Percentiles rank a stretch among this genome's conserved stretches.
These are phyloP conservation scores for Lepidochitona cinerea DNA, from an alignment of 2,888 invertebrate species.

Conservation along the genomic window DNA sequence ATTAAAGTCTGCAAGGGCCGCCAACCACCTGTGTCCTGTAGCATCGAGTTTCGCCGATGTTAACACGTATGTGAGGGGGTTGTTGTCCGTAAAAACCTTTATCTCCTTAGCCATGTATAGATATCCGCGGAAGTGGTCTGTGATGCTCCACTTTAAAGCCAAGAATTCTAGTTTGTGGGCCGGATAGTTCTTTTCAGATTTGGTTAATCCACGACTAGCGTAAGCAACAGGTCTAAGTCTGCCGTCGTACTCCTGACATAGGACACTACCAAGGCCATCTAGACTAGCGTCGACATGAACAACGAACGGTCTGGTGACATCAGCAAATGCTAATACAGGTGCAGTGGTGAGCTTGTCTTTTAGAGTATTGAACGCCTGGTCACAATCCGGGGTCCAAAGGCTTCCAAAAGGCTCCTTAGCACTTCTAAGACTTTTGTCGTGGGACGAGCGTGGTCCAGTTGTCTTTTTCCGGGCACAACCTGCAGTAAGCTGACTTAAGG, in stretches of 20 bases:
- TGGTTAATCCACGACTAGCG: slow-evolving; percentile 13
- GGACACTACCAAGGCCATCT: slow-evolving; percentile 22
- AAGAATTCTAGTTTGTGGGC: slow-evolving; percentile 22
- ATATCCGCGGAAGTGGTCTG: slow-evolving; percentile 22
- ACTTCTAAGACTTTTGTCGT: too few species aligned
- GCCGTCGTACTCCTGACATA: slow-evolving; percentile 22
- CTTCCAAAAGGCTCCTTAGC: background rate
- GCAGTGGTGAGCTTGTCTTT: slow-evolving; percentile 4
- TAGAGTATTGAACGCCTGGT: slow-evolving; percentile 20
- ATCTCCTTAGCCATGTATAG: slow-evolving; percentile 7
- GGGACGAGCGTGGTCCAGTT: background rate
- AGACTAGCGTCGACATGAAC: slow-evolving; percentile 21
- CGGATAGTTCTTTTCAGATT: slow-evolving; percentile 18
- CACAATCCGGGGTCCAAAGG: slow-evolving; percentile 11
- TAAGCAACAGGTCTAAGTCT: slow-evolving; percentile 16
- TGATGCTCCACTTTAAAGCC: slow-evolving; percentile 24
- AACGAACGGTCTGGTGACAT: slow-evolving; percentile 21
- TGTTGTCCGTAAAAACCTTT: slow-evolving; percentile 7
- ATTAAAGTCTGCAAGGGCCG: slow-evolving; percentile 13
- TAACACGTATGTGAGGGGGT: slow-evolving; percentile 19
- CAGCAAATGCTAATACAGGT: slow-evolving; percentile 24
- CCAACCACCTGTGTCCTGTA: slow-evolving; percentile 21
- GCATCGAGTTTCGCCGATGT: slow-evolving; percentile 22
- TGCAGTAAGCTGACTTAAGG: background rate
- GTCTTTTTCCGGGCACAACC: background rate